Evolutionary conservation across 64 coral and sea anemone genomes (phyloP).

Genomic region (Montipora capricornis): DNA sequence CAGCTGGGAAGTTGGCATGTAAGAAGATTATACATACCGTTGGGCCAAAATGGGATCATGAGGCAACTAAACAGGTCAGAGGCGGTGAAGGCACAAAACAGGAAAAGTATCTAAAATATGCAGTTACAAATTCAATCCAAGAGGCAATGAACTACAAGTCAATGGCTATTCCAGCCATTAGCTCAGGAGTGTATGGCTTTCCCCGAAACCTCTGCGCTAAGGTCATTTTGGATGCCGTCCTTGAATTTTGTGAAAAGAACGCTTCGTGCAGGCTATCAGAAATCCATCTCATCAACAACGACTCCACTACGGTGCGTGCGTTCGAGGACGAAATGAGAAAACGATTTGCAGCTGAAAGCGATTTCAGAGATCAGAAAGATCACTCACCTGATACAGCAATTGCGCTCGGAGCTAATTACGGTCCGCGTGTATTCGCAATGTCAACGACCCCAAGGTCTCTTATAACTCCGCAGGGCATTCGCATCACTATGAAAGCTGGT

Average conservation of each 20-base stretch:
- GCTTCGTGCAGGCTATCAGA: slow-evolving; percentile 20
- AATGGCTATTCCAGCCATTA: slow-evolving; percentile 80
- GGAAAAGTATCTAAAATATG: not conserved
- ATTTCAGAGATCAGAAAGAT: slow-evolving; percentile 20
- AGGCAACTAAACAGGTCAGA: not conserved
- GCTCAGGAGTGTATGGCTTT: slow-evolving; percentile 71
- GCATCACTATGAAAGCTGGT: slow-evolving; percentile 45
- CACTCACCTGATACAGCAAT: not conserved
- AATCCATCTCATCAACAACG: slow-evolving; percentile 79
- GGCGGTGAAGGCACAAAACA: not conserved
- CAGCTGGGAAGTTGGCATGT: slow-evolving; percentile 52
- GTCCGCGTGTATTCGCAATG: not conserved
- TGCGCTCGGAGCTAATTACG: not conserved
- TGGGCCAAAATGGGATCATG: slow-evolving; percentile 58
- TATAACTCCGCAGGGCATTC: slow-evolving; percentile 43
- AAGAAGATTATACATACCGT: slow-evolving; percentile 67
- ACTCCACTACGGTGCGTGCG: slow-evolving; percentile 51
- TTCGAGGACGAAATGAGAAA: slow-evolving; percentile 70
- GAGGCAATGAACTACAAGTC: slow-evolving; percentile 40
- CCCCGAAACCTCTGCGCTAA: slow-evolving; percentile 70
- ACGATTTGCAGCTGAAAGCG: slow-evolving; percentile 45
- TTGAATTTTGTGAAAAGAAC: slow-evolving; percentile 65
- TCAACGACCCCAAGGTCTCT: not conserved
- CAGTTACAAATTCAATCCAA: slow-evolving; percentile 36
- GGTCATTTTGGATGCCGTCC: slow-evolving; percentile 41